Percentiles rank a stretch among this genome's conserved stretches.
Conservation (phyloP, 2,113 vertebrate genomes). For the Stigmatopora argus region DNA sequence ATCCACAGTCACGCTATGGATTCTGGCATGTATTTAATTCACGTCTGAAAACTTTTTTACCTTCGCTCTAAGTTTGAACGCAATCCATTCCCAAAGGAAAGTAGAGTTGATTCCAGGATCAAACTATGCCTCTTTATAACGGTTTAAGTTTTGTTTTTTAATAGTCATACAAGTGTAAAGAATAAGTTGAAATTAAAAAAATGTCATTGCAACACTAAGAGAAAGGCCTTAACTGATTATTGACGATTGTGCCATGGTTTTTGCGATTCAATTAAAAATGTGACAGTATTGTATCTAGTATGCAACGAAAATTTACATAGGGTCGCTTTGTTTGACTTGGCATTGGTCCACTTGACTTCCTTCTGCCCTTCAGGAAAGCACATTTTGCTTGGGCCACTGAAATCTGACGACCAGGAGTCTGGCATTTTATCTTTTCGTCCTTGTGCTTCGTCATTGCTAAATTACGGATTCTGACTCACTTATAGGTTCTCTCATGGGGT, state of each 20-base stretch:
- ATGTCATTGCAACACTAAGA: too few species aligned
- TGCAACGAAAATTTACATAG: too few species aligned
- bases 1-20: neutral
- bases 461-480: neutral
- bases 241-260: too few species aligned
- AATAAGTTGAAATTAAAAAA: too few species aligned
- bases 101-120: neutral
- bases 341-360: neutral
- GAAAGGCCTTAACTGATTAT: too few species aligned
- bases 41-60: neutral
- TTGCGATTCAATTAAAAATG: too few species aligned
- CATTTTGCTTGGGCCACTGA: constrained; percentile 3
- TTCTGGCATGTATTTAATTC: neutral
- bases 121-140: neutral
- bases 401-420: constrained; percentile 17
- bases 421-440: constrained; percentile 12
- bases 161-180: neutral
- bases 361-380: neutral
- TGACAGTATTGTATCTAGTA: too few species aligned
- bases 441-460: constrained; percentile 3
- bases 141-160: neutral
- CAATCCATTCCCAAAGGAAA: neutral
- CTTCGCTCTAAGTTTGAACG: neutral
- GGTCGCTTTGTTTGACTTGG: neutral
- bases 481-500: neutral